These are phyloP conservation scores for Erannis defoliaria DNA, from an alignment of 2,888 invertebrate genomes.

Conservation along the genomic window DNA sequence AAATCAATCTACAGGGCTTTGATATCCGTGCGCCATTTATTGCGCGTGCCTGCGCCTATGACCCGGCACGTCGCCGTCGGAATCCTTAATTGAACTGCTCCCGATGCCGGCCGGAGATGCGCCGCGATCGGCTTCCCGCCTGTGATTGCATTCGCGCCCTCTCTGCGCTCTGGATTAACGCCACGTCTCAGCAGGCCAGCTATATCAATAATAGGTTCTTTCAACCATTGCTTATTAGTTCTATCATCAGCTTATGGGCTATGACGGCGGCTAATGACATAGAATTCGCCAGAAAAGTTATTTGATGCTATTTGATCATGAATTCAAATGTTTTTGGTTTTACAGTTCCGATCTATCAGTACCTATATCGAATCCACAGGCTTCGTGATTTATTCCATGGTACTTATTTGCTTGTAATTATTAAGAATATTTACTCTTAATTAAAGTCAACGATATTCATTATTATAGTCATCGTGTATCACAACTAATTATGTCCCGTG, in stretches of 20 bases:
- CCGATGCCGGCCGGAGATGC: conserved; percentile 76
- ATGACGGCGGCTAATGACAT: not conserved
- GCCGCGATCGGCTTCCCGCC: conserved; percentile 79
- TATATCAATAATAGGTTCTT: not conserved
- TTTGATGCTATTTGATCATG: too few relatives aligned
- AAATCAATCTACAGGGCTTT: conserved; percentile 11
- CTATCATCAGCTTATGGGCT: not conserved
- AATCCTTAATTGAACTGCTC: conserved; percentile 80
- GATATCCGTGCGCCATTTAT: conserved; percentile 15
- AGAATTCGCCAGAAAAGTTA: too few relatives aligned
- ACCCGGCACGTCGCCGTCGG: conserved; percentile 67
- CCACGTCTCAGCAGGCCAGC: conserved; percentile 53
- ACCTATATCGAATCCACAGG: too few relatives aligned
- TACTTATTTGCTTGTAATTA: too few relatives aligned
- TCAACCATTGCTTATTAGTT: not conserved
- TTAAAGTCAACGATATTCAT: too few relatives aligned
- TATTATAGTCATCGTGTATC: too few relatives aligned
- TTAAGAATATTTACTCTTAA: too few relatives aligned
- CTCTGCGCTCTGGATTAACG: conserved; percentile 73
- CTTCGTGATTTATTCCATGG: too few relatives aligned
- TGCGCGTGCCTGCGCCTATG: conserved; percentile 54
- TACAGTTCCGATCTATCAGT: too few relatives aligned
- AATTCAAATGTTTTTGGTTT: too few relatives aligned
- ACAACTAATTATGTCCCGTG: too few relatives aligned
- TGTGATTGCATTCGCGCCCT: conserved; percentile 78